These are phyloP conservation scores for Etheostoma cragini DNA, from an alignment of 2,113 vertebrate genomes.

Conservation along the genomic window DNA sequence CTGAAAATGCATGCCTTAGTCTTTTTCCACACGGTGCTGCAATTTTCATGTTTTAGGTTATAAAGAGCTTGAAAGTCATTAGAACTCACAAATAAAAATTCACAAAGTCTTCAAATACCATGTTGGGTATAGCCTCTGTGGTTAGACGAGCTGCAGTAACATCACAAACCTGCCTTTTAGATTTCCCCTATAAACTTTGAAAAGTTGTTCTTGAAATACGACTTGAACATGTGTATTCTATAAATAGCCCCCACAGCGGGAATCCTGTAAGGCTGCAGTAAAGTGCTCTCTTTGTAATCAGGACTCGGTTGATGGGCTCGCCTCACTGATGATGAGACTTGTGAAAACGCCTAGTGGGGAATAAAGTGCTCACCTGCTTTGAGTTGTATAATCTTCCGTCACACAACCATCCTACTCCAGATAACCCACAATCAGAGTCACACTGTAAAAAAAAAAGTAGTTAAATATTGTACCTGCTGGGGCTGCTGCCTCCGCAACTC, in stretches of 20 bases:
- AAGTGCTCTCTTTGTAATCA: slow-evolving; percentile 49
- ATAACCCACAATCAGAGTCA: slow-evolving; percentile 28
- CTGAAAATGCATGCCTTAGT: too few relatives aligned
- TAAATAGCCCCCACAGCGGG: slow-evolving; percentile 42
- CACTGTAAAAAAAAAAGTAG: not conserved
- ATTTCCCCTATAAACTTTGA: slow-evolving; percentile 15
- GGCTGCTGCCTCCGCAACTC: too few relatives aligned
- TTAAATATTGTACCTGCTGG: not conserved
- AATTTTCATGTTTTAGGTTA: not conserved
- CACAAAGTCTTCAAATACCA: not conserved
- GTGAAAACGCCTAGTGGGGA: slow-evolving; percentile 18
- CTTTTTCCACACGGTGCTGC: not conserved
- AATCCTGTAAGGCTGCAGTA: slow-evolving; percentile 33
- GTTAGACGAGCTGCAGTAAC: not conserved
- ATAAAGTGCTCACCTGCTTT: slow-evolving; percentile 44
- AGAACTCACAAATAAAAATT: not conserved
- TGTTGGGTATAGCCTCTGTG: not conserved
- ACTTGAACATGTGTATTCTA: slow-evolving; percentile 23
- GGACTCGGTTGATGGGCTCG: slow-evolving; percentile 30
- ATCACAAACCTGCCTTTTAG: not conserved
- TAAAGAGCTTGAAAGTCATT: not conserved
- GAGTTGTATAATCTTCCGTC: slow-evolving; percentile 17
- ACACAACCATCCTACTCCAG: slow-evolving; percentile 7
- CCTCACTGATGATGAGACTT: slow-evolving; percentile 49
- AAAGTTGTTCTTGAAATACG: slow-evolving; percentile 6